These are phyloP conservation scores for Nesoenas mayeri DNA, from an alignment of 2,113 vertebrate genomes.

Conservation along the genomic window DNA sequence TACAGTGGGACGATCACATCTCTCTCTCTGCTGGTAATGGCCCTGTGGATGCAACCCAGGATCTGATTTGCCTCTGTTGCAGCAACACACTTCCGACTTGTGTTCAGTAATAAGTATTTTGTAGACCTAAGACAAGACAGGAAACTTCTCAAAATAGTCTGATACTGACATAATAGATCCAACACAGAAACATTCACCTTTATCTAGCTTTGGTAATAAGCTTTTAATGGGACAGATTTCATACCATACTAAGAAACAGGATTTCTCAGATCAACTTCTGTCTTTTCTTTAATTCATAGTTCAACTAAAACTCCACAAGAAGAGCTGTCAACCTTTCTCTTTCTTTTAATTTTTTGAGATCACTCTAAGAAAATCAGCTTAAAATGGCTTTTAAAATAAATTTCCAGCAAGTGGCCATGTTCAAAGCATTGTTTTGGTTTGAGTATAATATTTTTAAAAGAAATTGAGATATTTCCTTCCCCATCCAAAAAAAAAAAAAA, in stretches of 20 bases:
- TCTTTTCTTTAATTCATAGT: constrained; percentile 29
- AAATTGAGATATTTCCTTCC: background rate
- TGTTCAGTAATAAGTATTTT: background rate
- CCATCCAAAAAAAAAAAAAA: too few relatives aligned
- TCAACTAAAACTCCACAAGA: background rate
- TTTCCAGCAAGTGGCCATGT: background rate
- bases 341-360: background rate
- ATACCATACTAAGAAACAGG: constrained; percentile 21
- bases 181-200: constrained; percentile 9
- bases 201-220: background rate
- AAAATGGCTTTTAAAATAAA: background rate
- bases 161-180: constrained; percentile 9
- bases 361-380: background rate
- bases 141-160: constrained; percentile 27
- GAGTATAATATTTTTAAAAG: background rate
- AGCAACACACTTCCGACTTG: background rate
- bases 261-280: constrained; percentile 37
- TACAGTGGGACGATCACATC: background rate
- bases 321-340: background rate
- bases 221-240: background rate
- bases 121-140: constrained; percentile 22
- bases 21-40: background rate
- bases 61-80: background rate
- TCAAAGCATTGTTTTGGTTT: background rate
- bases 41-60: background rate